Conservation (phyloP, 2,797 vertebrate genomes). For the Alcedo quadribrachys region DNA sequence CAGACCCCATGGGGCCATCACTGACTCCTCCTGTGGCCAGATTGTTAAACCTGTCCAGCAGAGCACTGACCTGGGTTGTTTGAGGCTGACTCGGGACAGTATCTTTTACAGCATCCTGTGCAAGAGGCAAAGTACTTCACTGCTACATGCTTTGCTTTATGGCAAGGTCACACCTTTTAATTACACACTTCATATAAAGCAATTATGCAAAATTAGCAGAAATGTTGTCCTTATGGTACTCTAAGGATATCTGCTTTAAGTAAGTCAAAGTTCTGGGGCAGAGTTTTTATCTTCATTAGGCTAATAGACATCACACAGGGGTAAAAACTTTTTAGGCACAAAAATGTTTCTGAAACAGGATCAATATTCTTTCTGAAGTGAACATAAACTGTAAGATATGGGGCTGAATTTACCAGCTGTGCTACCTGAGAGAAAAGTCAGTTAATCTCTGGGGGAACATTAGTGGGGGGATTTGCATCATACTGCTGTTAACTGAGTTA, state of each 20-base stretch:
- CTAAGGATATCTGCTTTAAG: background rate
- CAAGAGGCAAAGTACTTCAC: background rate
- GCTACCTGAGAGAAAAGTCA: background rate
- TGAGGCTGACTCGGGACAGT: background rate
- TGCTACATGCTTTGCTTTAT: background rate
- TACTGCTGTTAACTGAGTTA: background rate
- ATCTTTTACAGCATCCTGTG: background rate
- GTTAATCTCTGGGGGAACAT: background rate
- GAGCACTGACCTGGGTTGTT: background rate
- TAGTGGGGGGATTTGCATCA: background rate
- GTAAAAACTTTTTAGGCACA: background rate
- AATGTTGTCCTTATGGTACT: background rate
- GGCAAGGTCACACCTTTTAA: background rate
- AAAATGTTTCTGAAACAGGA: background rate
- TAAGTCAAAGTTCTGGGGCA: background rate
- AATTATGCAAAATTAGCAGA: background rate
- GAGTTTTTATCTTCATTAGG: background rate
- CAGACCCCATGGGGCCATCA: background rate
- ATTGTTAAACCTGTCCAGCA: background rate
- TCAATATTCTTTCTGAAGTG: background rate
- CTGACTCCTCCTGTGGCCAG: background rate
- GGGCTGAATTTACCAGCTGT: background rate
- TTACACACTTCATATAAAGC: accelerated
- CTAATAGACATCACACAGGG: background rate
- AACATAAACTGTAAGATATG: background rate